Conservation (phyloP, 2,797 vertebrate species). For the Allobates femoralis region DNA sequence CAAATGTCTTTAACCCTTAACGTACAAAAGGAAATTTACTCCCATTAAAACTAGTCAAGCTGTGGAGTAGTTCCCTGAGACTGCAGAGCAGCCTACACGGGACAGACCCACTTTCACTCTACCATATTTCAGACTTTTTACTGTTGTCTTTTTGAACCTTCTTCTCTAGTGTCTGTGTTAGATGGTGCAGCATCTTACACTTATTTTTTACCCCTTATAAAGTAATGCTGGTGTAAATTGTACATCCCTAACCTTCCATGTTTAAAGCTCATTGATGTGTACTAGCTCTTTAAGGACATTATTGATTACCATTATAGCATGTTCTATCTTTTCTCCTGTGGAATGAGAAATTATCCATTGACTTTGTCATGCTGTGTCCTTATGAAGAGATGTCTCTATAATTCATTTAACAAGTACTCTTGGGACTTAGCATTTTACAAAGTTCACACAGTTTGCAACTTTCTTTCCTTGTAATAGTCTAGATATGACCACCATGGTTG, state of each 20-base stretch:
- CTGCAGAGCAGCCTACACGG: too few species aligned
- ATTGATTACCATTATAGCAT: conserved; percentile 27
- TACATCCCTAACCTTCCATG: neutral
- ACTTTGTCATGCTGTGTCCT: conserved; percentile 34
- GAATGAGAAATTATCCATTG: neutral
- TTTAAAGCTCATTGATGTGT: neutral
- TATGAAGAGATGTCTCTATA: conserved; percentile 50
- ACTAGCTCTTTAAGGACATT: neutral
- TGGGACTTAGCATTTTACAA: conserved; percentile 56
- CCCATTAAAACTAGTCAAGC: too few species aligned
- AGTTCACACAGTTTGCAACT: conserved; percentile 47
- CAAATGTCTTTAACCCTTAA: too few species aligned
- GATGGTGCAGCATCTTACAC: neutral
- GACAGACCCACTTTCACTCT: too few species aligned
- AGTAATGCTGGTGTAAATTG: neutral
- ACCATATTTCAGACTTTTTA: too few species aligned
- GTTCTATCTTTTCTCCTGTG: conserved; percentile 9
- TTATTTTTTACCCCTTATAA: neutral
- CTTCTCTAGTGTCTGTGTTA: neutral
- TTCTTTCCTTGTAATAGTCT: conserved; percentile 36
- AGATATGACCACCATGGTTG: neutral
- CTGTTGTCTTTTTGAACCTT: neutral
- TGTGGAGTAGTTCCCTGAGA: too few species aligned
- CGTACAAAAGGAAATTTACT: too few species aligned
- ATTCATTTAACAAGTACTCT: conserved; percentile 55